Evolutionary conservation across 92 coral and sea anemone genomes (phyloP).

Genomic region (Desmophyllum pertusum): DNA sequence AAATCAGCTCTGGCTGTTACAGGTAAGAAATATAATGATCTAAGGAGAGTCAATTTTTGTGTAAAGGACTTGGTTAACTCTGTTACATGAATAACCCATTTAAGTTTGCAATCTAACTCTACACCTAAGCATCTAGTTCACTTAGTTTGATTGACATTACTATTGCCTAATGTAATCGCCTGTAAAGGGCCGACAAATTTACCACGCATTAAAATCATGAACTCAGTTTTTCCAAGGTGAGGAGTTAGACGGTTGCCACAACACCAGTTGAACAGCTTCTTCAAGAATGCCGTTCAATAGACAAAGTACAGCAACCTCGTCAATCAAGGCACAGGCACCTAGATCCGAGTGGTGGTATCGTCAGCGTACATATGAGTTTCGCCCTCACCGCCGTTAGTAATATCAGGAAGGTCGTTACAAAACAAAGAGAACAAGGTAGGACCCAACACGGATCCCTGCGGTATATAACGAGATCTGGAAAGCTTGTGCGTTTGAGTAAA

Average conservation of each 20-base stretch:
- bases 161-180: neutral
- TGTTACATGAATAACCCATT: neutral
- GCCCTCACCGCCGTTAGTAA: slow-evolving; percentile 2
- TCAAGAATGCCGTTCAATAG: too few species aligned
- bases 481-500: too few species aligned
- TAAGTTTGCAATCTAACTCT: neutral
- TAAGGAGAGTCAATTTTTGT: slow-evolving; percentile 35
- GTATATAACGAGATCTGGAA: too few species aligned
- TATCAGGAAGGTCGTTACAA: slow-evolving; percentile 33
- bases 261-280: slow-evolving; percentile 28
- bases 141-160: neutral
- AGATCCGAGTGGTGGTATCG: slow-evolving; percentile 30
- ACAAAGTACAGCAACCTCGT: too few species aligned
- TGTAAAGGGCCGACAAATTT: slow-evolving; percentile 52
- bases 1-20: slow-evolving; percentile 28
- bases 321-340: too few species aligned
- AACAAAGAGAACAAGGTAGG: slow-evolving; percentile 48
- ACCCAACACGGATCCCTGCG: slow-evolving; percentile 27
- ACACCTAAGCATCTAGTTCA: neutral
- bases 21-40: slow-evolving; percentile 38
- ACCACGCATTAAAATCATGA: slow-evolving; percentile 34
- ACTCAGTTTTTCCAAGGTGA: slow-evolving; percentile 27
- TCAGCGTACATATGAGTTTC: slow-evolving; percentile 54
- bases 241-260: slow-evolving; percentile 7
- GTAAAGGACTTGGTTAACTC: slow-evolving; percentile 6